Evolutionary conservation across 2,888 invertebrate genomes (phyloP), one percentile per base, ranked within the genome.

Genomic region (Rhorus exstirpatorius): DNA sequence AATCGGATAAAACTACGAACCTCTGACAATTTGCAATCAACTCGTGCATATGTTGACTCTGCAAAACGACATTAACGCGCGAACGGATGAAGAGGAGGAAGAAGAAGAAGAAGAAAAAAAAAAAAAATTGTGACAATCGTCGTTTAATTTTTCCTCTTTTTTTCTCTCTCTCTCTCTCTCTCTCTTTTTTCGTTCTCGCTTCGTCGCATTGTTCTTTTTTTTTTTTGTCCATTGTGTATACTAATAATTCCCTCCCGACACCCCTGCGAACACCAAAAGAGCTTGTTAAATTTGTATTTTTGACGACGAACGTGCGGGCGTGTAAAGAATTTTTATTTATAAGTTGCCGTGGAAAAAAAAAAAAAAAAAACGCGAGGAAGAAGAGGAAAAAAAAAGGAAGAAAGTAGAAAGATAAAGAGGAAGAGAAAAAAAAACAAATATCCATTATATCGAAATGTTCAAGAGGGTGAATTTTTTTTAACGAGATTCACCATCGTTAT

Each of bases 271-370:
- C 49, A 70, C 49, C 74, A 63, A 58, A 82, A 67, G 46, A 70
- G 74, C 81, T 79, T 78, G 81, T 82, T 82, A 82, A 70, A 82
- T 82, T 82, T 82, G 75, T 82, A 82, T 80, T 82, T 81, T 67
- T 74, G 71, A 79, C 60, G 79, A 71, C 68, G 63, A 71, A 75
- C 75, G 75, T 51, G 70, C 49, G 53, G 44, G 70, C 63, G 58
- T 70, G 58, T 51, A 70, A 70, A 82, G 80, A 70, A 46, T 80
- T 70, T 65, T 76, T 67, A 55, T 44, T 67, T 63, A 63, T 80
- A 70, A 75, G 80, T 79, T 79, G 61, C 74, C 61, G 68, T 46
- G 68, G 61, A 74, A 65, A 61, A 65, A 38, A 72, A 55, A 70
- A 31, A 72, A 68, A 58, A 19, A 63, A 67, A 71, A 61, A 49